Percentiles rank a stretch among this genome's conserved stretches.
These are phyloP conservation scores for Sebastes itinus DNA, from an alignment of 2,797 vertebrate genomes.

Conservation along the genomic window DNA sequence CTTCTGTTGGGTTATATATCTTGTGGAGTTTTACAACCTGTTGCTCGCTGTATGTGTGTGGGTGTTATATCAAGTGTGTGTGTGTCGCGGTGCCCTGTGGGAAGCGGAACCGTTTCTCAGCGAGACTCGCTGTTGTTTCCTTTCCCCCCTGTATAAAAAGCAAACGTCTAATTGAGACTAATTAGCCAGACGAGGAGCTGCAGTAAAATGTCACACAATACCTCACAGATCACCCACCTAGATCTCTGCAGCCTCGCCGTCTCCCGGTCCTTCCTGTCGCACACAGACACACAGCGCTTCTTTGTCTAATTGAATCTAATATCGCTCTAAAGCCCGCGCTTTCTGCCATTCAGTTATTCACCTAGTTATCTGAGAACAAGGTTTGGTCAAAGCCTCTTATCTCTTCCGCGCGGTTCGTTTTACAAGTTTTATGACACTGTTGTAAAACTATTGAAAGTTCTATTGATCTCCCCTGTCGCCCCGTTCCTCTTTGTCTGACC, in stretches of 20 bases:
- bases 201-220: slow-evolving; percentile 69
- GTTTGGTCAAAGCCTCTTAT: slow-evolving; percentile 35
- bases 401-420: slow-evolving; percentile 13
- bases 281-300: not conserved
- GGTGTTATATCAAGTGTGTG: slow-evolving; percentile 33
- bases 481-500: slow-evolving; percentile 52
- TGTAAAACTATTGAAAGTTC: slow-evolving; percentile 59
- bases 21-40: slow-evolving; percentile 73
- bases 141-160: slow-evolving; percentile 52
- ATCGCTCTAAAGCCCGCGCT: slow-evolving; percentile 1
- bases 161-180: slow-evolving; percentile 73
- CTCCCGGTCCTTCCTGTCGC: slow-evolving; percentile 12
- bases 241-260: slow-evolving; percentile 4
- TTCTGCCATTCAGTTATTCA: slow-evolving; percentile 26
- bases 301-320: slow-evolving; percentile 44
- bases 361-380: slow-evolving; percentile 34
- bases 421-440: slow-evolving; percentile 60
- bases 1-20: slow-evolving; percentile 74
- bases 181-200: slow-evolving; percentile 64
- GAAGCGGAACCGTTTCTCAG: slow-evolving; percentile 55
- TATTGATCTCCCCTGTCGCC: slow-evolving; percentile 33
- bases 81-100: slow-evolving; percentile 37
- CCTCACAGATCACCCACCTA: slow-evolving; percentile 58
- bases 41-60: slow-evolving; percentile 41
- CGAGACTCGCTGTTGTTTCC: slow-evolving; percentile 59